Percentiles rank a stretch among this genome's conserved stretches.
Evolutionary conservation across 2,113 vertebrate species (phyloP).

Genomic region (Accipiter virgatus): DNA sequence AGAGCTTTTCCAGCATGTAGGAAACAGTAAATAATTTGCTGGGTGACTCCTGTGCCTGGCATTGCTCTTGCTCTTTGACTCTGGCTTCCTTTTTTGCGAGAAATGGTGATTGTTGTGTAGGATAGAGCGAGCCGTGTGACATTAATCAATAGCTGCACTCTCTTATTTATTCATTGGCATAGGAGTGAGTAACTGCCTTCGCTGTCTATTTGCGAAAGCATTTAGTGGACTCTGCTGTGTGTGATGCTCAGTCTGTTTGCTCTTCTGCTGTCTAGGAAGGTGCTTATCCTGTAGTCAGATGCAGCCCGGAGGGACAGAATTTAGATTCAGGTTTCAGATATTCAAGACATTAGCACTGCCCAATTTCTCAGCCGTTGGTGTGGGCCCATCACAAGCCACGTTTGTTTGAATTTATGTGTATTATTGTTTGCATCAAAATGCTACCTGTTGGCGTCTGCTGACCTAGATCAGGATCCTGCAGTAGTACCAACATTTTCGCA

Average conservation of each 20-base stretch:
- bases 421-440: background rate
- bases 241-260: background rate
- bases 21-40: slow-evolving; percentile 65
- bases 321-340: background rate
- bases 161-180: slow-evolving; percentile 60
- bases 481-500: background rate
- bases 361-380: background rate
- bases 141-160: slow-evolving; percentile 64
- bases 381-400: fast-evolving
- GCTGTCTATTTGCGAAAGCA: background rate
- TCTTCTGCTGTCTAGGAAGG: background rate
- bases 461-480: background rate
- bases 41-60: slow-evolving; percentile 39
- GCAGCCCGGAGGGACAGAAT: background rate
- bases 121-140: background rate
- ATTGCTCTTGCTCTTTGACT: slow-evolving; percentile 55
- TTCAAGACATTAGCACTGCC: background rate
- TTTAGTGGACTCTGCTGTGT: background rate
- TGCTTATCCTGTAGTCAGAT: background rate
- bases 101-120: slow-evolving; percentile 34
- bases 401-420: background rate
- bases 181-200: background rate
- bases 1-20: slow-evolving; percentile 26
- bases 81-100: slow-evolving; percentile 28
- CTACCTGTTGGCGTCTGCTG: background rate